Evolutionary conservation across 1,140 invertebrate species (phyloP).

Genomic region (Laupala kohalensis): DNA sequence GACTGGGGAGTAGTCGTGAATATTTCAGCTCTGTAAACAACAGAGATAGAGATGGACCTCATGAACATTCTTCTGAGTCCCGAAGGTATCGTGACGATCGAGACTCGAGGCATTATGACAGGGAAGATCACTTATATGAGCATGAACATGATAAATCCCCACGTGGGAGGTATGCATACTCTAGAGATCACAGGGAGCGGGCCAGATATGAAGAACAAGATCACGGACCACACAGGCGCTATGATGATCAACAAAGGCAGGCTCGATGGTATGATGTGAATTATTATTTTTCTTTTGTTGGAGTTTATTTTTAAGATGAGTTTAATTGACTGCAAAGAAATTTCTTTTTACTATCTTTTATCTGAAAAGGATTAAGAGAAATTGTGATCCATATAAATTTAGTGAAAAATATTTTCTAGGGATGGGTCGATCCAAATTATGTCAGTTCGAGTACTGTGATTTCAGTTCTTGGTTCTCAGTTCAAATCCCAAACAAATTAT

Average conservation of each 20-base stretch:
- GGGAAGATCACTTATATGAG: neutral
- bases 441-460: no score
- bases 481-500: no score
- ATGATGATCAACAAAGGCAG: neutral
- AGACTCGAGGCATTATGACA: constrained; percentile 18
- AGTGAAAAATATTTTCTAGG: no score
- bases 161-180: neutral
- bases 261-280: neutral
- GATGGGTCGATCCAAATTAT: no score
- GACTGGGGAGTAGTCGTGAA: neutral
- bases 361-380: no score
- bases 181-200: neutral
- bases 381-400: no score
- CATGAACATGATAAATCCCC: neutral
- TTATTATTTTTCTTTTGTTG: neutral
- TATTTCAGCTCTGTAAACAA: neutral
- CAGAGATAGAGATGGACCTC: neutral
- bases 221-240: neutral
- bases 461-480: no score
- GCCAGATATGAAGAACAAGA: neutral
- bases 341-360: no score
- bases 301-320: no score
- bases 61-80: neutral
- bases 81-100: constrained; percentile 21
- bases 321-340: no score